Conservation (phyloP, 2,113 vertebrate species). For the Oenanthe oenanthe region DNA sequence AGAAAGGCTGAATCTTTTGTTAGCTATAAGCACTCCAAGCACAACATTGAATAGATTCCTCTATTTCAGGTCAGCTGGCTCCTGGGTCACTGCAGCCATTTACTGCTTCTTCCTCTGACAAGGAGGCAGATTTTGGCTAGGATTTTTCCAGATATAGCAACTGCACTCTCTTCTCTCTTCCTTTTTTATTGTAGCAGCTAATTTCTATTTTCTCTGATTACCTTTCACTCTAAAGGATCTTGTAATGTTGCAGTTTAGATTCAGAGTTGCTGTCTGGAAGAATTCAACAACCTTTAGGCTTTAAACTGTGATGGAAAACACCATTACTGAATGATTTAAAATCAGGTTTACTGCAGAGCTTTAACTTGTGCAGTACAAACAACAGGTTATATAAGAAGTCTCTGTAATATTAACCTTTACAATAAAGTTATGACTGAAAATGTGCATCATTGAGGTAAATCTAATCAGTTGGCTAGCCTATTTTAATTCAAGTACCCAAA, state of each 20-base stretch:
- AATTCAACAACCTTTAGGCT: neutral
- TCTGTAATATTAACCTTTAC: neutral
- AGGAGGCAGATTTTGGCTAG: neutral
- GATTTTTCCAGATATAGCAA: neutral
- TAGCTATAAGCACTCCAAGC: neutral
- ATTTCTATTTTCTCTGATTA: neutral
- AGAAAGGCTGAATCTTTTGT: neutral
- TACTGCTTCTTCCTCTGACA: neutral
- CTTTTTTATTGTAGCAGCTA: neutral
- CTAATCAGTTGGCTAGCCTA: neutral
- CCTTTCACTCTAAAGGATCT: neutral
- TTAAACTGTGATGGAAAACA: constrained; percentile 13
- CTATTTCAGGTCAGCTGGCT: neutral
- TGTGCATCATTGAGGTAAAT: neutral
- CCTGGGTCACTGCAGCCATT: neutral
- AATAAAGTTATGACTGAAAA: neutral
- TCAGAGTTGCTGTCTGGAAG: neutral
- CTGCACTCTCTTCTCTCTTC: neutral
- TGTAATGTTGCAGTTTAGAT: neutral
- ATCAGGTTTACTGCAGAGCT: neutral
- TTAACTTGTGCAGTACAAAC: neutral
- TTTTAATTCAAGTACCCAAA: neutral
- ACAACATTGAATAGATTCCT: neutral
- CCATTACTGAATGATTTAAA: neutral
- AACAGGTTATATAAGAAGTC: neutral